Percentiles rank a stretch among this genome's conserved stretches.
Conservation (phyloP, 2,797 vertebrate genomes). For the Amblyraja radiata region DNA sequence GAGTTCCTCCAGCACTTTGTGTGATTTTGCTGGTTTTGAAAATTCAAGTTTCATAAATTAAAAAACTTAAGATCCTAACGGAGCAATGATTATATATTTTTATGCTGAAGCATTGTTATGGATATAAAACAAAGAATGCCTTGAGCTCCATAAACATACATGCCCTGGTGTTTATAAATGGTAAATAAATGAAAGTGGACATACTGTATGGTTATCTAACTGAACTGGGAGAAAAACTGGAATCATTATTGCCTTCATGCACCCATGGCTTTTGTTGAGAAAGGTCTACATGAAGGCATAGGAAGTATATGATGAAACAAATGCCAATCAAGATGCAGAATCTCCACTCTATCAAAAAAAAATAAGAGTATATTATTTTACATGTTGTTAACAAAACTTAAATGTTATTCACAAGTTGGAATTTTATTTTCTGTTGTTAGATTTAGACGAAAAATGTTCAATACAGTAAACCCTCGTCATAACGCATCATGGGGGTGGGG, state of each 20-base stretch:
- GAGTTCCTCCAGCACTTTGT: too few relatives aligned
- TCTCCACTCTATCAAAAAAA: neutral
- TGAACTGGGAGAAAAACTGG: neutral
- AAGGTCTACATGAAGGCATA: neutral
- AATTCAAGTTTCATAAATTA: neutral
- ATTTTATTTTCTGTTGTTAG: neutral
- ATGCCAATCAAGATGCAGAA: neutral
- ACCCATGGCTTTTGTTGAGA: neutral
- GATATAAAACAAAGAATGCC: too few relatives aligned
- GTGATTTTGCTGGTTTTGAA: too few relatives aligned
- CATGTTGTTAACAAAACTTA: neutral
- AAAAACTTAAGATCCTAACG: neutral
- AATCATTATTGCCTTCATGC: neutral
- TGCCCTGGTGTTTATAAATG: neutral
- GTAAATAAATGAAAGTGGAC: neutral
- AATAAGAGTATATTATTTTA: neutral
- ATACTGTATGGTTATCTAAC: neutral
- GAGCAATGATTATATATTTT: neutral
- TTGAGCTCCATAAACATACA: neutral
- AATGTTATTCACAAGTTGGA: neutral
- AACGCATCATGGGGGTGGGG: too few relatives aligned
- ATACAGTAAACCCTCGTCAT: neutral
- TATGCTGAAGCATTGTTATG: neutral
- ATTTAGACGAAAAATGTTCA: neutral
- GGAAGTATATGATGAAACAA: neutral